Evolutionary conservation across 2,888 invertebrate species (phyloP), one percentile per base, ranked within the genome.

Genomic region (Timandra comae): DNA sequence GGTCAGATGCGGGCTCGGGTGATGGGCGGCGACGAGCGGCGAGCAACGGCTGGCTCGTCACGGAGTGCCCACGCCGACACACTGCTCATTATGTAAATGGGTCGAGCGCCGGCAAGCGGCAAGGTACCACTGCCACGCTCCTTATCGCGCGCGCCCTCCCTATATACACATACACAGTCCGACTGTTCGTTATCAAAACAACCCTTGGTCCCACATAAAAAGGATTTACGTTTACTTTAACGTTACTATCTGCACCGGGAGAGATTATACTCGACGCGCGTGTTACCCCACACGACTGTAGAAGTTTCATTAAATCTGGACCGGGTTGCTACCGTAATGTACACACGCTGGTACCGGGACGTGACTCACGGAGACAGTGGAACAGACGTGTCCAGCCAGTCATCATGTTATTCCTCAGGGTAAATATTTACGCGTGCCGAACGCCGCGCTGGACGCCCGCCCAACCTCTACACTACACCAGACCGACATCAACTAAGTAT

Each of bases 41-140:
- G 48, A 36, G 41, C 29, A 34, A 43, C 38, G 43, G 43, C 36
- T 37, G 32, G 35, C 42, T 28, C 38, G 38, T 20, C 50, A 26
- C 48, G 46, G 45, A 43, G 45, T 41, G 50, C 49, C 42, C 47
- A n/a, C n/a, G 45, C 46, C 44, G 46, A 44, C 43, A 50, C 41
- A 43, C 44, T 48, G 46, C 68, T 73, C 65, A 72, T 71, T 73
- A 79, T 77, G 76, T 68, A 79, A 79, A 71, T 72, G 62, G 71
- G 69, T 62, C 68, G 70, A 53, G 50, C 47, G 54, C 35, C 43
- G 48, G 32, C 30, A 30, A 31, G 20, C 24, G 20, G 29, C 33
- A 9, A 38, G 27, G 16, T 6, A 12, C 28, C 24, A 28, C n/a
- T 27, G n/a, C 10, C 9, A 12, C 4, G 12, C 22, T 10, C 29